Evolutionary conservation across 2,888 invertebrate genomes (phyloP), one percentile per base, ranked within the genome.

Genomic region (Cenopis cana): DNA sequence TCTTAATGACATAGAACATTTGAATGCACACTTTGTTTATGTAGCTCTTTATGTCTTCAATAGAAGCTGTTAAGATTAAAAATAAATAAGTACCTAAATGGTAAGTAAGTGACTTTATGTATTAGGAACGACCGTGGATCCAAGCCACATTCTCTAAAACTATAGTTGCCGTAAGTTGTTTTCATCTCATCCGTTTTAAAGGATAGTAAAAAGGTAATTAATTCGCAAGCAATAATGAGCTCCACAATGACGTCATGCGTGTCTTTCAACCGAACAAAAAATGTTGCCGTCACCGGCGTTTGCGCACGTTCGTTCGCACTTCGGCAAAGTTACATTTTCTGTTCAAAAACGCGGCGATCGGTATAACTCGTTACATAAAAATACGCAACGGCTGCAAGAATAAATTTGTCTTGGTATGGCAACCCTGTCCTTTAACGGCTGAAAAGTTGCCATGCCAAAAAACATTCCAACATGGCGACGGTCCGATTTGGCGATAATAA

Each of bases 401-500:
- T 62, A 56, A 60, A 17, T 49, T 66, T 66, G 65, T 29, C 17
- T 36, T 2, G 52, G 11, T 41, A 41, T 59, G 14, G 55, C 50
- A 55, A 59, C 52, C 61, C 54, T 29, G 64, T 18, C 46, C 65
- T 65, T 54, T 59, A 29, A 33, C 57, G 52, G 41, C 17, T 20
- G 20, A 65, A 66, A 66, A 60, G 60, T 66, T 56, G 67, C 71
- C 61, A 67, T 61, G 61, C 69, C 73, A 81, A 77, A 73, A 61
- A 71, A 61, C 74, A 74, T 75, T 78, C 76, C 77, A 62, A 72
- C 74, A 76, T 80, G 79, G 76, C 77, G 73, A 73, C 75, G 68
- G 56, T 69, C 77, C 73, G 50, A 75, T 81, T 78, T 76, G 76
- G 82, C 57, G 57, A 69, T 79, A 79, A 78, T 79, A 73, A 29